Base-by-base conservation (phyloP, 2,888 invertebrate genomes). In the Agrochola litura region DNA sequence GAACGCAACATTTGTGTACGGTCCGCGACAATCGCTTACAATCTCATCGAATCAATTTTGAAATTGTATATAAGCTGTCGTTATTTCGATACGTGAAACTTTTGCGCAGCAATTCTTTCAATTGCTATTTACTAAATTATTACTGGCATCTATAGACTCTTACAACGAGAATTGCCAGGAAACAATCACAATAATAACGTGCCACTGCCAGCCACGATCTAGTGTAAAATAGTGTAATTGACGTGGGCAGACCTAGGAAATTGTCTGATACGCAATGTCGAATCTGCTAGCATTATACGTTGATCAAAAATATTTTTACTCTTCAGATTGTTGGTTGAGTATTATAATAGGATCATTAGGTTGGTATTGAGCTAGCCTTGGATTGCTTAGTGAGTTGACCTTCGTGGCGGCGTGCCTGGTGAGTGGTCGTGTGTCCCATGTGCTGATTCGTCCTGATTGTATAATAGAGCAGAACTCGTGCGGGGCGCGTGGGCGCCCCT, bases 401-500 rank as follows among this genome's bases (percentile, higher is more conserved):
- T 80, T 75, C 25, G 73, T 64, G 85, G 76, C 81, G 67, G 41
- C 49, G 71, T 82, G 82, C 66, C 85, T 84, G 84, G 81, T 79
- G 65, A 75, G 79, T 75, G 73, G 76, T 67, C 69, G 69, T 84
- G 88, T 91, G 90, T 92, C 90, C 91, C 88, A 91, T 89, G 95
- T 92, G 95, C 93, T 95, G 95, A 96, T 95, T 96, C 93, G 93
- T 89, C 91, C 93, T 95, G 95, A 96, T 96, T 96, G 95, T 95
- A 95, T 96, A 96, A 96, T 96, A 87, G 95, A 94, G 89, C 90
- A 88, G 89, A 90, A 91, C 94, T 93, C 93, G 95, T 93, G 95
- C 95, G 92, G 89, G 90, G 90, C 94, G 96, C 95, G 96, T 96
- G 95, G 96, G 96, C 92, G 95, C 92, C 95, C 95, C 95, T 93